A percentile compares a stretch with the other conserved stretches of the same genome.
Conservation (phyloP, 2,113 vertebrate genomes). For the Microcebus murinus region DNA sequence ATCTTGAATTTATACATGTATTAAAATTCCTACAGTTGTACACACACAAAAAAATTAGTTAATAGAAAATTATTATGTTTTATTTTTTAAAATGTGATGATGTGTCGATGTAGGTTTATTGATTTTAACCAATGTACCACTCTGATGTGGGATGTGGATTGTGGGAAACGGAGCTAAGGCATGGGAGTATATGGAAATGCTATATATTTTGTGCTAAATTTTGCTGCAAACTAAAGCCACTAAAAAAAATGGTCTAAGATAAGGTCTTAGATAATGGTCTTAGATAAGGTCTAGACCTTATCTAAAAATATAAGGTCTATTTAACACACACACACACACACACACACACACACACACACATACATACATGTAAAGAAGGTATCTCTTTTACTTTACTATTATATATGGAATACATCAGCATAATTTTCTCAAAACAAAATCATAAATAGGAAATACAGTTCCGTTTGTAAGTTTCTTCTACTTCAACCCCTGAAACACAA, state of each 20-base stretch:
- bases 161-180: background rate
- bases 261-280: no score
- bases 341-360: background rate
- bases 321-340: background rate
- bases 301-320: background rate
- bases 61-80: background rate
- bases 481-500: background rate
- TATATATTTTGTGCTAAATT: background rate
- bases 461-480: background rate
- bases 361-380: background rate
- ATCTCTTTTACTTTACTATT: background rate
- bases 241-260: no score
- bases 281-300: no score
- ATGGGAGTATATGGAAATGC: background rate
- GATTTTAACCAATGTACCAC: background rate
- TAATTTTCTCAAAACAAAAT: background rate
- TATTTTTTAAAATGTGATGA: background rate
- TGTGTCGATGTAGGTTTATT: background rate
- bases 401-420: background rate
- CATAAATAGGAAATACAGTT: background rate
- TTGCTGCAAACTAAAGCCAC: background rate
- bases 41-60: background rate
- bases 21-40: background rate
- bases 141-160: accelerated
- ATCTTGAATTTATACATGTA: background rate